Base-by-base conservation (phyloP, 2,888 invertebrate genomes). In the Nasonovia ribisnigri region DNA sequence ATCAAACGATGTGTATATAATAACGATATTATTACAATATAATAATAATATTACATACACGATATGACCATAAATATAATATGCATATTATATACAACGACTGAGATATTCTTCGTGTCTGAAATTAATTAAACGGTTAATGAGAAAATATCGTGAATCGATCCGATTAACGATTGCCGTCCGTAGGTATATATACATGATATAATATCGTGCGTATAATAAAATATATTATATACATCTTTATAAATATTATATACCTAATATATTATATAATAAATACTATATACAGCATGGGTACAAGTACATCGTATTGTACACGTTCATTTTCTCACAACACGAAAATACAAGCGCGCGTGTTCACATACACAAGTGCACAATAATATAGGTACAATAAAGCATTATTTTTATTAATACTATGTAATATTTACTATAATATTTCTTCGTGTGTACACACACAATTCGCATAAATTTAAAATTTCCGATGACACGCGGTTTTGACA, bases 61-160 rank as follows among this genome's bases (percentile, higher is more conserved):
- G 88, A 43, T 77, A 77, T 36, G 20, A 36, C 77, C 36, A 77
- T 77, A 77, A 77, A 77, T 42, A 77, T 77, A 87, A 77, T 77
- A 87, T 87, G 46, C 46, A n/a, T 20, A 36, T 29, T 20, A 36
- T 29, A 42, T 36, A 43, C 84, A 84, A 84, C 6, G 60, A 36
- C 36, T 29, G 29, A n/a, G 84, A 92, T 88, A 42, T 67, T 92
- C 77, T 88, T 88, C 92, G 92, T 92, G 92, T 92, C 48, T 51
- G 57, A 88, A 92, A 92, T 92, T 92, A 92, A 92, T 92, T 92
- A 88, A 92, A 92, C 88, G n/a, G 88, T 92, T 88, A 92, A 88
- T 88, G 67, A 77, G 88, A 92, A 92, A 92, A 92, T 87, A 60
- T 92, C 87, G 92, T 92, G 92, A 92, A 92, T 88, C 92, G 88